Evolutionary conservation across 2,888 invertebrate genomes (phyloP), one percentile per base, ranked within the genome.

Genomic region (Apodemia duryi): DNA sequence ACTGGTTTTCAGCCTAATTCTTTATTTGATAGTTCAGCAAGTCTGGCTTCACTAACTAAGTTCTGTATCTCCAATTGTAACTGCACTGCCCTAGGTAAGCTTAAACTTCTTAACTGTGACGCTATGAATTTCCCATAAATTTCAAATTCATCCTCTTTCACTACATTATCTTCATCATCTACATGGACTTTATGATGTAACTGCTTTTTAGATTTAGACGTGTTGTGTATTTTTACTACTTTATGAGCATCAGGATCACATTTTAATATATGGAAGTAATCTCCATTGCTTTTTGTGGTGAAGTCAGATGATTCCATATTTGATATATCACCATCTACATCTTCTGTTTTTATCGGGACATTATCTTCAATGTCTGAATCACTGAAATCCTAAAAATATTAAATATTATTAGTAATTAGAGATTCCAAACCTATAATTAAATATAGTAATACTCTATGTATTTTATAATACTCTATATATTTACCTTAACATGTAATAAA

Each of bases 71-170:
- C 82, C 21, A 90, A 75, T 67, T 92, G 88, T 0, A 89, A 77
- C 65, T 81, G 77, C 66, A 92, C 72, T 13, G 91, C 91, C 67
- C 84, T 88, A 62, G 83, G 81, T 54, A 91, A 74, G 52, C 84
- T 80, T 85, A 92, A 86, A 65, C 81, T 82, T 66, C 91, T 83
- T 21, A 92, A 71, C 67, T 92, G 92, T 43, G 87, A 79, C 9
- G 91, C 91, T 52, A 92, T 88, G 67, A 85, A 91, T 75, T 88
- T 91, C 0, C 91, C 91, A 68, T 90, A 92, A 46, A 91, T 86
- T 74, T 91, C 91, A 82, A 91, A 92, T 68, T 91, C 91, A 77
- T 91, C 91, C 65, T 91, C 73, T 65, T 79, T 80, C 43, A 62
- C 32, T 32, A 66, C 41, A 28, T 61, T 46, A 28, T 69, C 65